Base-by-base conservation (phyloP, 2,888 invertebrate species). In the Blera fallax region DNA sequence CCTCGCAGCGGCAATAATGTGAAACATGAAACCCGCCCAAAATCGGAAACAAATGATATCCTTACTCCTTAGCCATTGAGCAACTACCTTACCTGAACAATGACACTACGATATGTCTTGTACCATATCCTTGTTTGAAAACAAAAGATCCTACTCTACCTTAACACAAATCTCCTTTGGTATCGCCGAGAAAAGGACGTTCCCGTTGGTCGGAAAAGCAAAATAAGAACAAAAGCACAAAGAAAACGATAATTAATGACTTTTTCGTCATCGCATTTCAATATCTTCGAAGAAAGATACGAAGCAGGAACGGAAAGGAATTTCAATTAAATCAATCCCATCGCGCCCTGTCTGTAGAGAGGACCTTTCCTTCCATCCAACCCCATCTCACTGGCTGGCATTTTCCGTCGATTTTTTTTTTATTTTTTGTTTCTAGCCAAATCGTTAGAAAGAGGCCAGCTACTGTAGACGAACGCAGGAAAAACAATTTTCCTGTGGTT, bases 261-360 rank as follows among this genome's bases (percentile, higher is more conserved):
- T 85, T 80, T 74, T 80, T 85, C 80, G 80, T 85, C 84, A 85
- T 76, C 70, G 83, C 79, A 80, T 80, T 80, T 85, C 80, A 85
- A 85, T 85, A 85, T 80, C 80, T 48, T 64, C 32, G 16, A 52
- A 52, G 37, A 54, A 29, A 54, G n/a, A n/a, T n/a, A 43, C 64
- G 50, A 70, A 73, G 21, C 50, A 16, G 70, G 48, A 76, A 58
- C 64, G 73, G 64, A 76, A 60, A 80, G 65, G 84, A 85, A 85
- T 85, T 85, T 85, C 80, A 85, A 85, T 85, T 85, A 85, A 85
- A 85, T 85, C 80, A 85, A 85, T 70, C 69, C 54, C 43, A 77
- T 52, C 58, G 81, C 62, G 73, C 67, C 60, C 78, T 74, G 74
- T 48, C 50, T 37, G 24, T 50, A 60, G 16, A 29, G 65, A 11